Base-by-base conservation (phyloP, 2,888 invertebrate species). In the Odontocolon sp. region DNA sequence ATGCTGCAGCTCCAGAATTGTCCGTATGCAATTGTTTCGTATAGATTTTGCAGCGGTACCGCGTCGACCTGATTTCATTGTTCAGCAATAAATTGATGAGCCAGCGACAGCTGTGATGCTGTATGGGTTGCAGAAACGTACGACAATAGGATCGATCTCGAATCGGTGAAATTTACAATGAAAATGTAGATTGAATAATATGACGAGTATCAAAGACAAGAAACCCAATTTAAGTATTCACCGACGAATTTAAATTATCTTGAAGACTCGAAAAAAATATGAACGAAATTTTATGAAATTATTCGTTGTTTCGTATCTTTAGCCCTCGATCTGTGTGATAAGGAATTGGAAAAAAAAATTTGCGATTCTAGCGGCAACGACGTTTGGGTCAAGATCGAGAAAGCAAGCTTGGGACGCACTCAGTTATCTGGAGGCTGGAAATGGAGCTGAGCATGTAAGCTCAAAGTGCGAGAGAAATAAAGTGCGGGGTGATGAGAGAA, bases 1-100 rank as follows among this genome's bases (percentile, higher is more conserved):
- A 11, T 9, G 23, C 59, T 21, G n/a, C 45, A 56, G 33, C 42
- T 45, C 18, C 28, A 26, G 50, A 56, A 54, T 38, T 50, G 52
- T 68, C 36, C 57, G 9, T 56, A 26, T 63, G 36, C 61, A 54
- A 77, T 77, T 71, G 76, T 77, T 77, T 71, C 63, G 67, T 40
- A n/a, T n/a, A 67, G 47, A 14, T 67, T 45, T 61, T 63, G 52
- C 40, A 57, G 45, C 26, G 21, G 64, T 67, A 56, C 71, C 52
- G 38, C 52, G 31, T 57, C 71, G 76, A 77, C 71, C 76, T 77
- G 67, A 71, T 77, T 68, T 67, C 61, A 77, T 71, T 77, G 67
- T 77, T 71, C 54, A 56, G 33, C 33, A 67, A 45, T 61, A 77
- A 71, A 77, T 68, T 77, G 76, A 77, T 71, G 71, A 63, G 42